Evolutionary conservation across 53 echinoderm and acorn worm genomes (phyloP), one percentile per base, ranked within the genome.

Genomic region (Luidia sarsii): DNA sequence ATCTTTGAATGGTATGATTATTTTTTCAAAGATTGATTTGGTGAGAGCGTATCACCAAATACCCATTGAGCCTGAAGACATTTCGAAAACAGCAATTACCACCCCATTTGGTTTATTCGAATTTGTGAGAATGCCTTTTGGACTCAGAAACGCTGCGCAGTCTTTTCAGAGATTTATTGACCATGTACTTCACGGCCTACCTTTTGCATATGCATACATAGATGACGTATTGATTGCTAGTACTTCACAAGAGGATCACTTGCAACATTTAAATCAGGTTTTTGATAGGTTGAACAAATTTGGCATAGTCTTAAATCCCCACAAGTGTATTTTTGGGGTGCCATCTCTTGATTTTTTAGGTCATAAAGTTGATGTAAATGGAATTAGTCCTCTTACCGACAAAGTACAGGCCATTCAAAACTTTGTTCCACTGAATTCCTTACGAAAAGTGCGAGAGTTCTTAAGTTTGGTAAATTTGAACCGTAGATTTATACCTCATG

Each of bases 321-420:
- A 79, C 3, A 79, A 87, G 51, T 87, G 91, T 60, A 27, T 83
- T 7, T 87, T 83, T 35, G 32, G 24, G 4, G 68, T 48, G 15
- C 19, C 74, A 16, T 53, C 50, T 19, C 71, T 81, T 9, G 53
- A 53, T 3, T 53, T 53, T 53, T 19, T 53, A 11, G 53, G 53
- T 4, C 53, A 53, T 8, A 16, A 53, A 6, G 53, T 53, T 5
- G 7, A 6, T 8, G 53, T 4, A 16, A 4, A 21, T 19, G 53
- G 53, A 9, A 53, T 53, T 21, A 9, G 18, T 4, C 53, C 53
- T 11, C 53, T 53, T 19, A 9, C 53, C 4, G 18, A 3, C 53
- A 53, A 53, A 19, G 53, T 53, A 9, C 4, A 9, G 18, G 53
- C n/a, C 22, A 53, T 53, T 16, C 4, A 16, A 16, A 19, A 53